Base-by-base conservation (phyloP, 2,888 invertebrate genomes). In the Macrophya annulata region DNA sequence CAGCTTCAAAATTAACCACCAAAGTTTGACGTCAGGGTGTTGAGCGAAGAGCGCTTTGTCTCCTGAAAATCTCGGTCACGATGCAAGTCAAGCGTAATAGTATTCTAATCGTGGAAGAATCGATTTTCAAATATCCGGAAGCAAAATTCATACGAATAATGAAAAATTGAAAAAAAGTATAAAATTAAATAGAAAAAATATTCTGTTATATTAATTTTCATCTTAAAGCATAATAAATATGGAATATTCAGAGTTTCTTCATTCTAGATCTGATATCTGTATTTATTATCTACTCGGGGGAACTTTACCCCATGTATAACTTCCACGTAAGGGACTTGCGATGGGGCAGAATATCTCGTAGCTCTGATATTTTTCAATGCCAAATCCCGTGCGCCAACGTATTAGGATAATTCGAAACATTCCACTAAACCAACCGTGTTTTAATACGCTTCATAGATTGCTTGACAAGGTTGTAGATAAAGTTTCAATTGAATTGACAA, bases 1-100 rank as follows among this genome's bases (percentile, higher is more conserved):
- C 77, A 77, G 48, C 55, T 51, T 77, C 55, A 77, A 77, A 77
- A 77, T 77, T 77, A 77, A 77, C 77, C 77, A 68, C 77, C 51
- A 55, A 77, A 77, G 48, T 77, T 48, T 77, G 77, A 77, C 51
- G 77, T 77, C 77, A 37, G 31, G 17, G 77, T 74, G 74, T 74
- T 31, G 45, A 74, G 74, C 25, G 45, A 6, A n/a, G 45, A 9
- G 15, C 45, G n/a, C 74, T 45, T 45, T 74, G 21, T 12, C 74
- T 45, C 45, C 8, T 68, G 15, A 25, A 68, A 68, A 68, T 68
- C 68, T 37, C 68, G 31, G 17, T 5, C 68, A 5, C 17, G 68
- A 68, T 68, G 68, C 25, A 17, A 68, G 31, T 68, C 68, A 68
- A 37, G 31, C 37, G 68, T 68, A 25, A 68, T 37, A 37, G 15